phyloP scores from a whole-genome alignment of 1,140 invertebrate species.

The Bicyclus anynana region DNA sequence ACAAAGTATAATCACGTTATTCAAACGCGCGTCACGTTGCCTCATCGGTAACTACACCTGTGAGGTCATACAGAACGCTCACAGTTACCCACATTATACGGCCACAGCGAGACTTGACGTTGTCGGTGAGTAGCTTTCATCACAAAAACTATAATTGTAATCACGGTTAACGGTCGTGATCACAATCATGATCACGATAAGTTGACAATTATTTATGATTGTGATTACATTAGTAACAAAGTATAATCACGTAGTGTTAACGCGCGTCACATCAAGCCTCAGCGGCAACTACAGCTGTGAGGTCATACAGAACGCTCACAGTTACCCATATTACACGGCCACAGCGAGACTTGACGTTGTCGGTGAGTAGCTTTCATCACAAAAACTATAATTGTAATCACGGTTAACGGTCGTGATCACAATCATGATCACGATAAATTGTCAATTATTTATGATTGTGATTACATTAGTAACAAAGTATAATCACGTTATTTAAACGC shows the following conservation, averaged over 20 bases:
- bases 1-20: conserved; percentile 69
- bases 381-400: too few species aligned
- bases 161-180: too few species aligned
- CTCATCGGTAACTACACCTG: conserved; percentile 69
- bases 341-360: conserved; percentile 60
- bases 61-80: conserved; percentile 64
- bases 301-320: conserved; percentile 61
- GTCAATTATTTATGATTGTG: too few species aligned
- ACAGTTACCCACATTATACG: conserved; percentile 55
- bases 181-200: too few species aligned
- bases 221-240: conserved; percentile 56
- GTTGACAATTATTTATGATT: too few species aligned
- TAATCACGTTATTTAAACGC: conserved; percentile 56
- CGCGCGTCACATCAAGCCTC: conserved; percentile 44
- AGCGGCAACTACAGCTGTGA: conserved; percentile 70
- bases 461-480: conserved; percentile 58
- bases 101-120: conserved; percentile 58
- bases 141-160: too few species aligned
- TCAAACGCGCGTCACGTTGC: conserved; percentile 41
- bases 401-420: too few species aligned
- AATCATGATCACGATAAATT: too few species aligned
- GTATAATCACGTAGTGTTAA: conserved; percentile 59
- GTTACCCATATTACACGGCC: conserved; percentile 57
- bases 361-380: conserved; percentile 59
- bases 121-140: conserved; percentile 62